Evolutionary conservation across 2,797 vertebrate genomes (phyloP).

Genomic region (Austrolebias charrua): DNA sequence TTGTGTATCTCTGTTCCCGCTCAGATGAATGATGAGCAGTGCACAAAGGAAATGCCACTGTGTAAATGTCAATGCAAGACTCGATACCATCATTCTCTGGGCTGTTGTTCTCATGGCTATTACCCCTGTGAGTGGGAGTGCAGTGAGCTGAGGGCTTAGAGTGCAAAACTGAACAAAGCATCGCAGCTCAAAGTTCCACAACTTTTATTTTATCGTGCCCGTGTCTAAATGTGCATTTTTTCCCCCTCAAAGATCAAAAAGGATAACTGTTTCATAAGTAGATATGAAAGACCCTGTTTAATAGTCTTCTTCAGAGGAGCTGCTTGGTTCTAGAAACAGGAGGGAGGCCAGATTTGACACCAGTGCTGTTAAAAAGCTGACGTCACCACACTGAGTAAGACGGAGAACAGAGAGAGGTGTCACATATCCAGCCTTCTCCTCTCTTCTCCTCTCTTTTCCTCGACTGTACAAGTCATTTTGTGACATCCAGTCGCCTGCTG

Average conservation of each 20-base stretch:
- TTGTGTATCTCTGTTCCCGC: conserved; percentile 1
- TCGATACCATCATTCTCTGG: conserved; percentile 30
- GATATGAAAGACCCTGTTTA: conserved; percentile 40
- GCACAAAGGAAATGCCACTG: conserved; percentile 13
- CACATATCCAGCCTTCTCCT: conserved; percentile 63
- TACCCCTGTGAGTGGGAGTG: conserved; percentile 24
- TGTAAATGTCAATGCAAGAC: conserved; percentile 24
- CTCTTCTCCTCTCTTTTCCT: conserved; percentile 34
- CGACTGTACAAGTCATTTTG: conserved; percentile 57
- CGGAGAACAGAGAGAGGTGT: conserved; percentile 72
- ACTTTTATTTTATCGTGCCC: conserved; percentile 36
- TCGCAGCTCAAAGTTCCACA: conserved; percentile 23
- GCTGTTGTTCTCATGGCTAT: conserved; percentile 25
- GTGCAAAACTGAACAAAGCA: conserved; percentile 17
- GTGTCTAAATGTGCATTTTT: conserved; percentile 17
- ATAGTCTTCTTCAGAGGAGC: conserved; percentile 55
- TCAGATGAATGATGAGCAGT: conserved; percentile 24
- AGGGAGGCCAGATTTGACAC: conserved; percentile 78
- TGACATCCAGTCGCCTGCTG: conserved; percentile 65
- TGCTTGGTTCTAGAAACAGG: conserved; percentile 67
- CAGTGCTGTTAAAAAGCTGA: conserved; percentile 76
- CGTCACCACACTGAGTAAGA: conserved; percentile 76
- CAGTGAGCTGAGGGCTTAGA: conserved; percentile 9
- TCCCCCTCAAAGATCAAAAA: conserved; percentile 21
- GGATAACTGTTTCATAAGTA: conserved; percentile 43